phyloP scores from a whole-genome alignment of 2,113 vertebrate species.

The Plectropomus leopardus region DNA sequence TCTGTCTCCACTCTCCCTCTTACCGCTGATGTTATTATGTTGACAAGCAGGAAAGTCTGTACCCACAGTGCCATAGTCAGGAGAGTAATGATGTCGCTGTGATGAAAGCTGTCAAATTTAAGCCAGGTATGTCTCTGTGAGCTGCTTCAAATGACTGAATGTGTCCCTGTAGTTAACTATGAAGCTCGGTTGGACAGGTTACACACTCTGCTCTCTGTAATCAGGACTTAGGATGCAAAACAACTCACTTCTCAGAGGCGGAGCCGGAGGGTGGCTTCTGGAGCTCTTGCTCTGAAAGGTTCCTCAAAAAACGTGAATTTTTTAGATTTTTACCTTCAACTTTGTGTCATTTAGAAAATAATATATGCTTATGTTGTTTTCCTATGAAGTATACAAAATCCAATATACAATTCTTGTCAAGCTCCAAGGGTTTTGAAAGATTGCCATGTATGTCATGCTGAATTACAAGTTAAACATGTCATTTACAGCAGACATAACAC shows the following conservation, averaged over 20 bases:
- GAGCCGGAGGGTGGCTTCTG: no score
- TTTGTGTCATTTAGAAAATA: no score
- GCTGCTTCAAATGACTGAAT: background rate
- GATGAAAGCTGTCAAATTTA: background rate
- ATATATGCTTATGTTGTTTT: no score
- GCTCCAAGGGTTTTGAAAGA: background rate
- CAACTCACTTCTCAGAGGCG: background rate
- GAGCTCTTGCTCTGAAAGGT: no score
- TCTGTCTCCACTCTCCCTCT: conserved; percentile 74
- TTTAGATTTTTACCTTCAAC: no score
- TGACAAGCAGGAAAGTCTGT: conserved; percentile 34
- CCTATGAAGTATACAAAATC: background rate
- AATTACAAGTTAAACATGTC: background rate
- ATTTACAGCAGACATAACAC: background rate
- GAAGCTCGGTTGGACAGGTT: conserved; percentile 25
- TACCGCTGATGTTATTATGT: conserved; percentile 1
- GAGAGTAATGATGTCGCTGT: background rate
- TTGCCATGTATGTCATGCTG: background rate
- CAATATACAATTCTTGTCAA: background rate
- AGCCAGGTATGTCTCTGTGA: background rate
- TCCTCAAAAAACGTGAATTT: no score
- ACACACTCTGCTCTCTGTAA: conserved; percentile 48
- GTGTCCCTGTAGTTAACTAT: background rate
- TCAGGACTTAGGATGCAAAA: conserved; percentile 76
- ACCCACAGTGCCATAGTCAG: conserved; percentile 56